Conservation (phyloP, 2,888 invertebrate species). For the Ornithoptera alexandrae region DNA sequence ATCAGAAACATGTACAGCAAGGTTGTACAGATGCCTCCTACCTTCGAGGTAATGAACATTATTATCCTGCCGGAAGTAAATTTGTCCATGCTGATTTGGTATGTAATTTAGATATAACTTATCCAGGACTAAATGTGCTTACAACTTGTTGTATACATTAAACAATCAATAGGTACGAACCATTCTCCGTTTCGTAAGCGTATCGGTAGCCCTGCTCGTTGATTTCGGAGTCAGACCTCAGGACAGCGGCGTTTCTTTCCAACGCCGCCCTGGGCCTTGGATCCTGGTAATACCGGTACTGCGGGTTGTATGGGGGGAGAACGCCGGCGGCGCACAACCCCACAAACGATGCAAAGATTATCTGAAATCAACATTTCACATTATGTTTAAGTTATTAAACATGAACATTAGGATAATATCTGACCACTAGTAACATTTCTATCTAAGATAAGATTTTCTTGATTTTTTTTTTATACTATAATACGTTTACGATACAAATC, state of each 20-base stretch:
- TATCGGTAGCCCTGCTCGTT: slow-evolving; percentile 65
- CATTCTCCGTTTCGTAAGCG: slow-evolving; percentile 83
- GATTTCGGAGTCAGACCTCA: slow-evolving; percentile 61
- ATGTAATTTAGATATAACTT: too few relatives aligned
- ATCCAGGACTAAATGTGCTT: too few relatives aligned
- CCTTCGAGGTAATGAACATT: too few relatives aligned
- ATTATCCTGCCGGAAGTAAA: too few relatives aligned
- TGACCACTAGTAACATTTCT: too few relatives aligned
- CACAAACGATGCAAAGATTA: slow-evolving; percentile 51
- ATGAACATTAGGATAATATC: neutral
- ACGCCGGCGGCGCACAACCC: slow-evolving; percentile 56
- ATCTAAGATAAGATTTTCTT: too few relatives aligned
- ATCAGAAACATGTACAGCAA: too few relatives aligned
- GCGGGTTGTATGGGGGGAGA: slow-evolving; percentile 48
- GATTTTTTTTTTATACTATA: too few relatives aligned
- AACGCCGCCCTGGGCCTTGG: slow-evolving; percentile 53
- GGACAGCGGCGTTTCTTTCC: slow-evolving; percentile 61
- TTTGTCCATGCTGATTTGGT: too few relatives aligned
- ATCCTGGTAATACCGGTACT: slow-evolving; percentile 52
- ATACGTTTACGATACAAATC: too few relatives aligned
- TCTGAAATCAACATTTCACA: neutral
- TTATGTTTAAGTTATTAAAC: neutral
- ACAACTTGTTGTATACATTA: too few relatives aligned
- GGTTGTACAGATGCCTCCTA: too few relatives aligned
- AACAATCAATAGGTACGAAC: slow-evolving; percentile 42